Evolutionary conservation across 1,140 invertebrate species (phyloP).

Genomic region (Drosophila guanche): DNA sequence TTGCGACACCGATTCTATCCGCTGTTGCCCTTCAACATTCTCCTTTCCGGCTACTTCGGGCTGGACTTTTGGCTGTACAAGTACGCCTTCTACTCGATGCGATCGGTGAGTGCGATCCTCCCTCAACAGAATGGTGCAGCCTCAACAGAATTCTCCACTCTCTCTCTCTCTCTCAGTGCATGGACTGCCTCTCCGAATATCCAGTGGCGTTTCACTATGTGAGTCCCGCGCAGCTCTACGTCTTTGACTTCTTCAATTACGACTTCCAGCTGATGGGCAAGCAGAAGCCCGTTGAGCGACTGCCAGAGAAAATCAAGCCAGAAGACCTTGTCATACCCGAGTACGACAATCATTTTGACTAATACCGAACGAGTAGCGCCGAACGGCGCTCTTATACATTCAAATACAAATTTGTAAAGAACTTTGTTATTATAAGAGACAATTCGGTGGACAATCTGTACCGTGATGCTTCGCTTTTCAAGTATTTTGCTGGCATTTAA

Average conservation of each 20-base stretch:
- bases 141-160: not conserved
- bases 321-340: slow-evolving; percentile 54
- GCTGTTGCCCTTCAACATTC: slow-evolving; percentile 29
- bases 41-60: slow-evolving; percentile 38
- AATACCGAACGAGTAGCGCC: no score
- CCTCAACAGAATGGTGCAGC: not conserved
- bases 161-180: slow-evolving; percentile 86
- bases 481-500: slow-evolving; percentile 1
- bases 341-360: no score
- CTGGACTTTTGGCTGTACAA: slow-evolving; percentile 61
- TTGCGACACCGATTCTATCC: slow-evolving; percentile 92
- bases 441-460: slow-evolving; percentile 16
- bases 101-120: slow-evolving; percentile 83
- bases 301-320: slow-evolving; percentile 42
- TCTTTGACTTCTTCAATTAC: slow-evolving; percentile 96
- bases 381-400: no score
- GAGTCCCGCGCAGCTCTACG: slow-evolving; percentile 94
- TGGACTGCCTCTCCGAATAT: slow-evolving; percentile 97
- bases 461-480: no score
- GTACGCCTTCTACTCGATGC: slow-evolving; percentile 87
- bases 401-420: no score
- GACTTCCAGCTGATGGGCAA: slow-evolving; percentile 93
- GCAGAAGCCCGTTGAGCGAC: slow-evolving; percentile 22
- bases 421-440: slow-evolving; percentile 17
- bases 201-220: slow-evolving; percentile 99